Base-by-base conservation (phyloP, 2,888 invertebrate genomes). In the Cryptocheilus praepositus region DNA sequence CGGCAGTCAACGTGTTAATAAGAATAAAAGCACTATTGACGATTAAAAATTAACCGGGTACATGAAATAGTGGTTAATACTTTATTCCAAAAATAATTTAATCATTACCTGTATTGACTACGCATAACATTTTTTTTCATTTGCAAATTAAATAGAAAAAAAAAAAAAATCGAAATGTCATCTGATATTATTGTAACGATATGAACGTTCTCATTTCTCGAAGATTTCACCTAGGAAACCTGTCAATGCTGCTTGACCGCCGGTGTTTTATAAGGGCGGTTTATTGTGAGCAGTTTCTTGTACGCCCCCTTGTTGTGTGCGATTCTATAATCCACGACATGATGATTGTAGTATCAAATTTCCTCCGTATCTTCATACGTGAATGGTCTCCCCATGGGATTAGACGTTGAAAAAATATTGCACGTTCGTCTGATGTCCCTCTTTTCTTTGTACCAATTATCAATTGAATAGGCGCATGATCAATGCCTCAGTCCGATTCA, bases 341-440 rank as follows among this genome's bases (percentile, higher is more conserved):
- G 85, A 86, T 86, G 85, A 86, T 86, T 86, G 84, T 82, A 79
- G 76, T 86, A 85, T 86, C 86, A 79, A 80, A 78, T 82, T 85
- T 80, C 84, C 59, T 62, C 67, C 74, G 74, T 72, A 19, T 19
- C 19, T 49, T 16, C n/a, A 49, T 49, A 5, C 49, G 7, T 19
- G 49, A 49, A 16, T 19, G 19, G 7, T 16, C 19, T n/a, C n/a
- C 13, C 49, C 49, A 15, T 49, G 16, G 49, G 49, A 49, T 19
- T 49, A 19, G 18, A 49, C 19, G 16, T n/a, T 3, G n/a, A 16
- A 19, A 19, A 19, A 49, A 49, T 11, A 11, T 15, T 11, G 19
- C 7, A 49, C 0, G 49, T 49, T 16, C 13, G 16, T 15, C 18
- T 19, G 18, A 19, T 15, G 49, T 19, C 19, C 13, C 49, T 5